Base-by-base conservation (phyloP, 2,797 vertebrate genomes). In the Semaprochilodus insignis region DNA sequence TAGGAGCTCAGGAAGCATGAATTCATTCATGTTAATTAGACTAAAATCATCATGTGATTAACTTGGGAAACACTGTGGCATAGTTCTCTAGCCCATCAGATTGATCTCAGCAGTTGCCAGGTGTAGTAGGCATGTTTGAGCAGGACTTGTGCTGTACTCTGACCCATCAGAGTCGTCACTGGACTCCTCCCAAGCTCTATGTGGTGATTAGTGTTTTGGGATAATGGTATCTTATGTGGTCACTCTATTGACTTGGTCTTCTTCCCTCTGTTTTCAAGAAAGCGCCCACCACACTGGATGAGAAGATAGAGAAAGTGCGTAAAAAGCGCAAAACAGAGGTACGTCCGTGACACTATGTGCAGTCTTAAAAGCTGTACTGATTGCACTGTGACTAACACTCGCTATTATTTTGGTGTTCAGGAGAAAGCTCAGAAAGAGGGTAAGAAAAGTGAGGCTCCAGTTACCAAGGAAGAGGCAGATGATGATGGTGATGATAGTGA, bases 281-380 rank as follows among this genome's bases (percentile, higher is more conserved):
- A 92, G 90, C 91, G 6, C 91, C 94, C 4, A 99, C 97, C 0
- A 99, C 96, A 0, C 87, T 99, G 87, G 97, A 99, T 72, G 96
- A 99, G 89, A 99, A 99, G 91, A 99, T 99, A 5, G 97, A 98
- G 78, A 96, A 96, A 90, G 94, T 99, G 77, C 92, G 98, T 25
- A 97, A 96, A 92, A 95, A 95, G 71, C 96, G 97, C 86, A 97
- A 95, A 87, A 89, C 90, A 0, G 96, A 97, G 96, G 98, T 99
- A 75, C 91, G 93, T 69, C 14, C 0, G 0, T 16, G 6, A 60
- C n/a, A 40, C 63, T 55, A 11, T 6, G 19, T 27, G 36, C 52
- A 7, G 0, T 23, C 52, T 59, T 25, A 1, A 3, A 7, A 10
- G 0, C 2, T n/a, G 27, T 10, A 23, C 4, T 40, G 7, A 19